Conservation (phyloP, 2,888 invertebrate genomes). For the Drosophila fulvimacula region DNA sequence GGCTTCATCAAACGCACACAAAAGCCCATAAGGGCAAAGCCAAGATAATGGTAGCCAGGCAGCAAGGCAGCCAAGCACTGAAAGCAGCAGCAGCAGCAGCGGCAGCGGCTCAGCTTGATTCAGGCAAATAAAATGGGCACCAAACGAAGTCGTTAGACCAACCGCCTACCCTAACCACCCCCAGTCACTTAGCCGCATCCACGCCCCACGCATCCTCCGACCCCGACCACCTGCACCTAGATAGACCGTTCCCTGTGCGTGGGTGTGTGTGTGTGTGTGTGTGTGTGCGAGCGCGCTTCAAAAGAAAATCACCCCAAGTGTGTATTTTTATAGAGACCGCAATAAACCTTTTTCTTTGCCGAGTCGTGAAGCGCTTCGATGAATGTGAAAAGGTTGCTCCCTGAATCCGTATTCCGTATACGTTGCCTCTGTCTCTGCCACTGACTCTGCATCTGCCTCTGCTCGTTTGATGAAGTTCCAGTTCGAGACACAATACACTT, state of each 20-base stretch:
- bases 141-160: slow-evolving; percentile 76
- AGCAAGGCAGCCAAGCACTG: slow-evolving; percentile 14
- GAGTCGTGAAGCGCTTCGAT: slow-evolving; percentile 57
- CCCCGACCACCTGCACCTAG: slow-evolving; percentile 54
- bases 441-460: slow-evolving; percentile 20
- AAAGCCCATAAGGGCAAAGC: slow-evolving; percentile 79
- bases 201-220: slow-evolving; percentile 12
- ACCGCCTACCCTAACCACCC: slow-evolving; percentile 33
- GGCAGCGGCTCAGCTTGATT: slow-evolving; percentile 42
- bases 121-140: slow-evolving; percentile 77
- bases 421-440: slow-evolving; percentile 3
- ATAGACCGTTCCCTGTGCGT: background rate
- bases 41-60: slow-evolving; percentile 67
- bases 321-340: slow-evolving; percentile 81
- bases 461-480: slow-evolving; percentile 72
- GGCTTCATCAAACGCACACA: slow-evolving; percentile 80
- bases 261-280: slow-evolving; percentile 1
- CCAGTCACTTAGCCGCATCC: slow-evolving; percentile 24
- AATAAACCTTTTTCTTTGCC: slow-evolving; percentile 75
- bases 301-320: slow-evolving; percentile 80
- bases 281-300: slow-evolving; percentile 59
- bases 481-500: slow-evolving; percentile 70
- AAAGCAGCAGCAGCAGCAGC: slow-evolving; percentile 23
- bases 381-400: slow-evolving; percentile 52
- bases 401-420: slow-evolving; percentile 37